phyloP scores from a whole-genome alignment of 2,797 vertebrate species.

The Hydrolagus colliei region DNA sequence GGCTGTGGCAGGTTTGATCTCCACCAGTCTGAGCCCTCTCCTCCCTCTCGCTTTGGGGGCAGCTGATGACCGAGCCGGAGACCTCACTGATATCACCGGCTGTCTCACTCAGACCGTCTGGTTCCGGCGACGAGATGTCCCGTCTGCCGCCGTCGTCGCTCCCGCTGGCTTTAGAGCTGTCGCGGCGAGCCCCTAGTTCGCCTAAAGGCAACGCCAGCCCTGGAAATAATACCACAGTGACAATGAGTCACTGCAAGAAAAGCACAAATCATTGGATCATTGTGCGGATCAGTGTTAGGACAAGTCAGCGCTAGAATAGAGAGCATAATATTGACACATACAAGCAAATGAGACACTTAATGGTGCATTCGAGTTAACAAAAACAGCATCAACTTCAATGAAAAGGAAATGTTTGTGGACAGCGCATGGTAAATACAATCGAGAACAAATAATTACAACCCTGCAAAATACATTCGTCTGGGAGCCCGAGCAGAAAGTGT shows the following conservation, averaged over 20 bases:
- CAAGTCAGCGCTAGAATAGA: neutral
- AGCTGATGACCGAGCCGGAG: too few relatives aligned
- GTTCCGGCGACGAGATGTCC: too few relatives aligned
- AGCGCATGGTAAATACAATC: neutral
- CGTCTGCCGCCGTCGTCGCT: too few relatives aligned
- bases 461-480: neutral
- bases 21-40: too few relatives aligned
- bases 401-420: neutral
- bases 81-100: too few relatives aligned
- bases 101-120: too few relatives aligned
- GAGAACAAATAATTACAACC: neutral
- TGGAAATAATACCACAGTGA: neutral
- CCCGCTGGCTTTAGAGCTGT: too few relatives aligned
- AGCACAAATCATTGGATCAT: neutral
- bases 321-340: neutral
- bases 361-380: neutral
- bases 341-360: neutral
- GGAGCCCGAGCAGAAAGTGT: neutral
- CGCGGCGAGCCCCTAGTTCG: too few relatives aligned
- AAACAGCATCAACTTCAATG: neutral
- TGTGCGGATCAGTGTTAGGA: neutral
- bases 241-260: neutral
- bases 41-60: too few relatives aligned
- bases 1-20: too few relatives aligned
- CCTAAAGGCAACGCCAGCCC: too few relatives aligned